These are phyloP conservation scores for Laothoe populi DNA, from an alignment of 2,888 invertebrate species.

Conservation along the genomic window DNA sequence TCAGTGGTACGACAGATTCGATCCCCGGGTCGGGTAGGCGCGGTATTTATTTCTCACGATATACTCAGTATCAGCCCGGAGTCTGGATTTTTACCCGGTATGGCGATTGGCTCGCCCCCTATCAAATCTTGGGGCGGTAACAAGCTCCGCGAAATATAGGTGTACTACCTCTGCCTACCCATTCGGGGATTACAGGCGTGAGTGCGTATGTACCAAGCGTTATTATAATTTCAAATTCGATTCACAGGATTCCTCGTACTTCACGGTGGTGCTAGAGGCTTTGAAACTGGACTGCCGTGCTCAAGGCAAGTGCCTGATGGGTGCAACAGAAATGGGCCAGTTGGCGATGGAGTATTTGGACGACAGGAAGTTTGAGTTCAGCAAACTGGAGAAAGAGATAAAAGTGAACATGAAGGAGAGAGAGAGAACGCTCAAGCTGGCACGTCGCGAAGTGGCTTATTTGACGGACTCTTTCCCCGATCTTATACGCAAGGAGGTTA, in stretches of 20 bases:
- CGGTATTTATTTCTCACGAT: too few species aligned
- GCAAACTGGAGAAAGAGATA: conserved; percentile 83
- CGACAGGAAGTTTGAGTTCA: conserved; percentile 86
- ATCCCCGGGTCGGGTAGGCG: too few species aligned
- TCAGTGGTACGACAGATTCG: too few species aligned
- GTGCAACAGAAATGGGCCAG: conserved; percentile 87
- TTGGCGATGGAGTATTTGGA: conserved; percentile 87
- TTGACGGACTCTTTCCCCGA: conserved; percentile 74
- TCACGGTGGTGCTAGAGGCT: conserved; percentile 85
- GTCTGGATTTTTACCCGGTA: too few species aligned
- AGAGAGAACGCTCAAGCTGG: conserved; percentile 81
- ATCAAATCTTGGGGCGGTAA: too few species aligned
- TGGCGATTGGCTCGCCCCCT: too few species aligned
- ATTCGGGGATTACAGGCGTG: too few species aligned
- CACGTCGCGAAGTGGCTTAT: conserved; percentile 74
- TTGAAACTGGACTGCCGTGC: conserved; percentile 84
- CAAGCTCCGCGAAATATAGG: too few species aligned
- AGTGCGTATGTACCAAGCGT: too few species aligned
- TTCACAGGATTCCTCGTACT: conserved; percentile 86
- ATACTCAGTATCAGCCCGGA: too few species aligned
- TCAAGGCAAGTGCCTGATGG: conserved; percentile 86
- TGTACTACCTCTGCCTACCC: too few species aligned
- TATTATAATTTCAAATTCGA: not conserved
- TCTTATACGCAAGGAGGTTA: conserved; percentile 77
- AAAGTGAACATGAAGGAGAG: conserved; percentile 87